Evolutionary conservation across 2,888 invertebrate genomes (phyloP), one percentile per base, ranked within the genome.

Genomic region (Amaurobius ferox): DNA sequence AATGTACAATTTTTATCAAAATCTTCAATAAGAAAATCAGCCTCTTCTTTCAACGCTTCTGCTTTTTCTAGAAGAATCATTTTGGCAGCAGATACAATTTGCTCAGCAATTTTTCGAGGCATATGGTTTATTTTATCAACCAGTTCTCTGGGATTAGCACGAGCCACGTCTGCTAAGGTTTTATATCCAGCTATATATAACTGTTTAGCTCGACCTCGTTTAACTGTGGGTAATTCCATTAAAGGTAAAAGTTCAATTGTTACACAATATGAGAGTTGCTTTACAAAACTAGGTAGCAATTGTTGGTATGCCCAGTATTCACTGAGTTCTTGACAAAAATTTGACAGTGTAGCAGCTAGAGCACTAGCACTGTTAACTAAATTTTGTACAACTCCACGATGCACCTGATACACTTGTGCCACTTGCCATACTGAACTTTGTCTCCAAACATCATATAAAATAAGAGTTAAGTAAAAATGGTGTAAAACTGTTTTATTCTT

Each of bases 31-130:
- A 88, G 40, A 3, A 64, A 23, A n/a, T 95, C 95, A 0, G 95
- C 96, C 92, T 97, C 96, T 81, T 97, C 97, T 88, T 95, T 93
- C 76, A 98, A 92, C 90, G 95, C 95, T 90, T 97, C 97, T n/a
- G 96, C 94, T 91, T 95, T 95, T 91, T 96, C 95, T 90, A 96
- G 93, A 71, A 97, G 91, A 90, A 95, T 93, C 92, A 97, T 93
- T 96, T 97, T 95, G 0, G 98, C 96, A 32, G 97, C 95, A 79
- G 96, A 95, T 88, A 98, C 94, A 74, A 98, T 95, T 91, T 96
- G 96, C 70, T 92, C 93, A 1, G 97, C 97, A 13, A 94, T 93
- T 89, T 93, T 94, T n/a, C 92, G 91, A 0, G 95, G 93, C 91
- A 97, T 93, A 90, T 95, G 95, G 81, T 95, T 93, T 7, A 98